A percentile compares a stretch with the other conserved stretches of the same genome.
phyloP scores from a whole-genome alignment of 2,797 vertebrate species.

The Xerus rutilus region DNA sequence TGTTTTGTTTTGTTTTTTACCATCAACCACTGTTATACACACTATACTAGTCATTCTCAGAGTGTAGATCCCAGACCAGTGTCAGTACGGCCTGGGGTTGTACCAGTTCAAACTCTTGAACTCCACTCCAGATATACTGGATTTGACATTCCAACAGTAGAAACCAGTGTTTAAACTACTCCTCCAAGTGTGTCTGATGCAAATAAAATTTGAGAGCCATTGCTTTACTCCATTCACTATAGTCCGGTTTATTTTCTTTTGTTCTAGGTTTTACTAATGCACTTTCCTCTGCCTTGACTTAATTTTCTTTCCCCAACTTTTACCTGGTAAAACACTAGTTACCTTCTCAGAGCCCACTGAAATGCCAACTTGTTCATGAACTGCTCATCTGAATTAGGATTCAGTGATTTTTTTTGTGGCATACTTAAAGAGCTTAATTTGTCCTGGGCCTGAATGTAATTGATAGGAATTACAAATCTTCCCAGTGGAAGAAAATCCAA shows the following conservation, averaged over 20 bases:
- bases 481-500: background rate
- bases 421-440: background rate
- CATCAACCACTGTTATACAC: background rate
- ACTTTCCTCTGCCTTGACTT: background rate
- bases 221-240: background rate
- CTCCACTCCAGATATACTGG: too few species aligned
- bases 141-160: background rate
- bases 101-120: background rate
- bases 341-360: background rate
- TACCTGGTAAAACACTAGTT: background rate
- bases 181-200: background rate
- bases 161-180: background rate
- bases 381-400: conserved; percentile 66
- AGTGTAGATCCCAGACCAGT: background rate
- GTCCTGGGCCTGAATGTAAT: background rate
- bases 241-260: background rate
- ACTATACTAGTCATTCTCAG: background rate
- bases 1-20: background rate
- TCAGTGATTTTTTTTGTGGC: background rate
- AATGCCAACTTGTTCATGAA: conserved; percentile 58
- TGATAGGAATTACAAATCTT: background rate
- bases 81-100: background rate
- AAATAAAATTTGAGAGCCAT: background rate
- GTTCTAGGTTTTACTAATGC: background rate
- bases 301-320: background rate